A percentile compares a stretch with the other conserved stretches of the same genome.
phyloP scores from a whole-genome alignment of 2,888 invertebrate genomes.

The Melipona bicolor region DNA sequence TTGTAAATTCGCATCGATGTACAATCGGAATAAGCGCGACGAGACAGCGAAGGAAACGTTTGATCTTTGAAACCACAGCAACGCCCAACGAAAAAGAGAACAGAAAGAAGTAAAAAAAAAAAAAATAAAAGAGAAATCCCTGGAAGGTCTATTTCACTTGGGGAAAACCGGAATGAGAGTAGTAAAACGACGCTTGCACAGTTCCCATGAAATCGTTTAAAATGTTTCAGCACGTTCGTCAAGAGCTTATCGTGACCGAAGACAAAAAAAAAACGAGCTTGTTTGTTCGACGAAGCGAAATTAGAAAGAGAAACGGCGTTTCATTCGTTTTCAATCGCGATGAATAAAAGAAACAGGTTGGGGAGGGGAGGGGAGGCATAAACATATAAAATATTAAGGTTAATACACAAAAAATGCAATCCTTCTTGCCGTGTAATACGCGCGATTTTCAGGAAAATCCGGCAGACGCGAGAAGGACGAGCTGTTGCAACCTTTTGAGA shows the following conservation, averaged over 20 bases:
- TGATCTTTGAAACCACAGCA: constrained; percentile 33
- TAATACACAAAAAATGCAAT: not conserved
- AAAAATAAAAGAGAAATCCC: not conserved
- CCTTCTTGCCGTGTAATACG: not conserved
- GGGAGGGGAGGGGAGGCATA: no score
- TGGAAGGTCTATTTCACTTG: constrained; percentile 30
- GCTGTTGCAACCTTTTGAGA: not conserved
- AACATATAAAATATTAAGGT: no score
- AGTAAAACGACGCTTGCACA: constrained; percentile 5
- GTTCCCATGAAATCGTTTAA: constrained; percentile 43
- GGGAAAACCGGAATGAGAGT: not conserved
- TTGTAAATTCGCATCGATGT: constrained; percentile 38
- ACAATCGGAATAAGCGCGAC: constrained; percentile 11
- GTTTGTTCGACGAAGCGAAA: constrained; percentile 22
- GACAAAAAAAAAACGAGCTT: constrained; percentile 28
- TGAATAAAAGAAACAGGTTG: constrained; percentile 1
- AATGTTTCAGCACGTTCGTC: constrained; percentile 50
- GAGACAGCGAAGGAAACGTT: constrained; percentile 17
- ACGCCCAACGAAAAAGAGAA: not conserved
- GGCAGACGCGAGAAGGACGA: not conserved
- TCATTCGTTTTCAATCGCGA: not conserved
- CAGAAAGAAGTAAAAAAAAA: not conserved
- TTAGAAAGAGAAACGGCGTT: constrained; percentile 26
- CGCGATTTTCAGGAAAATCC: not conserved
- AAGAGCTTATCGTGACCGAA: constrained; percentile 25